Evolutionary conservation across 2,888 invertebrate species (phyloP).

Genomic region (Pristionchus fissidentatus): DNA sequence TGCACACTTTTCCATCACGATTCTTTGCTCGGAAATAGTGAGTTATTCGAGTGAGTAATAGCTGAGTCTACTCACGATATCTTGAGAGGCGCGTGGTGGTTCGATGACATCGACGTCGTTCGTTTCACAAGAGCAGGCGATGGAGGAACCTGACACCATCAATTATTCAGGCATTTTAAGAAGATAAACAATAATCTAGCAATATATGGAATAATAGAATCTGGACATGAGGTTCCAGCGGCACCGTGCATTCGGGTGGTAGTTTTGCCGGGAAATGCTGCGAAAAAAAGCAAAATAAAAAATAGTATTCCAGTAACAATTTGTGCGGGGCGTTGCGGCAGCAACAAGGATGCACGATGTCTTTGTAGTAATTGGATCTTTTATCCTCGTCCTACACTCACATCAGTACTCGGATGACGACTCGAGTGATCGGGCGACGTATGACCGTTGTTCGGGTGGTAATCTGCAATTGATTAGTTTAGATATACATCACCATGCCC

Average conservation of each 20-base stretch:
- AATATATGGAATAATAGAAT: conserved; percentile 1
- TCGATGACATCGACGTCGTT: conserved; percentile 24
- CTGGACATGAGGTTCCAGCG: neutral
- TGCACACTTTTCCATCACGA: no score
- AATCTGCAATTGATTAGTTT: conserved; percentile 4
- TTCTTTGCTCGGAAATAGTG: neutral
- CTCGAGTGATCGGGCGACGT: conserved; percentile 40
- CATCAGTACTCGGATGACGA: conserved; percentile 45
- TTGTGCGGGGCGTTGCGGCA: no score
- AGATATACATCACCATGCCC: neutral
- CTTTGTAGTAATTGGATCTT: no score
- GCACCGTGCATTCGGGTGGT: no score
- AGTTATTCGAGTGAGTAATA: neutral
- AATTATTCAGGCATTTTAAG: no score
- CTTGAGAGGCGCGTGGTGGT: conserved; percentile 52
- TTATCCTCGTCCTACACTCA: neutral
- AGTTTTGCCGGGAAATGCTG: no score
- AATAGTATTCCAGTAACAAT: no score
- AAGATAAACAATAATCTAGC: neutral
- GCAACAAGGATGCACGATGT: no score
- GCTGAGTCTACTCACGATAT: neutral
- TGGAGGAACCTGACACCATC: conserved; percentile 44
- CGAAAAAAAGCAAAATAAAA: no score
- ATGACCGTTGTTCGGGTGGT: conserved; percentile 6
- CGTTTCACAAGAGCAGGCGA: conserved; percentile 38